A percentile compares a stretch with the other conserved stretches of the same genome.
Conservation (phyloP, 2,113 vertebrate species). For the Alligator mississippiensis region DNA sequence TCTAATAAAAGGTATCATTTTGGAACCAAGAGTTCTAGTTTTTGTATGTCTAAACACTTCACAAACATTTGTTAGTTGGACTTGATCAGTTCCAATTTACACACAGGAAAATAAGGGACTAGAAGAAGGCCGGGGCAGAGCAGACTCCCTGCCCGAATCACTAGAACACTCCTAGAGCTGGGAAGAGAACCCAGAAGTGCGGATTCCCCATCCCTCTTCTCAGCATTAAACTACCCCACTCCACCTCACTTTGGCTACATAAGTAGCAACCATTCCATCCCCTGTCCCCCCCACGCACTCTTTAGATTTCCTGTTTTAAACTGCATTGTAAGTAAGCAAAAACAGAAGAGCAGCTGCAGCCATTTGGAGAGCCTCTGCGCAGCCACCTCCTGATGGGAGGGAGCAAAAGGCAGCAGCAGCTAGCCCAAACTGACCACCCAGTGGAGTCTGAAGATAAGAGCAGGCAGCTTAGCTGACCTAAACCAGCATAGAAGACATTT, state of each 20-base stretch:
- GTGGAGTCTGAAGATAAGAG: too few relatives aligned
- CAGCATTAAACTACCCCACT: fast-evolving
- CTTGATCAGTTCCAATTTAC: background rate
- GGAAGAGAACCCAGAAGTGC: background rate
- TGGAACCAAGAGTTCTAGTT: background rate
- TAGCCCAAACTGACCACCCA: background rate
- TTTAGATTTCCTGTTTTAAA: slow-evolving; percentile 56
- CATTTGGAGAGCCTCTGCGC: background rate
- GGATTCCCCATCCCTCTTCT: background rate
- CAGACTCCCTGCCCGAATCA: slow-evolving; percentile 23
- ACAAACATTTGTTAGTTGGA: background rate
- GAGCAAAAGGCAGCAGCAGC: background rate
- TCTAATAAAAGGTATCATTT: background rate
- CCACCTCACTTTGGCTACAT: background rate
- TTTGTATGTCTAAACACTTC: background rate
- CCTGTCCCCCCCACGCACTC: background rate
- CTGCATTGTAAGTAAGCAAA: background rate
- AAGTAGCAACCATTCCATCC: background rate
- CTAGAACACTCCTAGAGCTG: slow-evolving; percentile 4
- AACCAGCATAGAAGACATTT: too few relatives aligned
- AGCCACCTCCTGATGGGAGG: slow-evolving; percentile 18
- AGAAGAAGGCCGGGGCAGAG: slow-evolving; percentile 43
- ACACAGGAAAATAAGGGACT: slow-evolving; percentile 45
- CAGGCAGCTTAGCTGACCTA: too few relatives aligned
- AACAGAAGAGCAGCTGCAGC: slow-evolving; percentile 27